Base-by-base conservation (phyloP, 1,140 invertebrate species). In the Teleopsis dalmanni region DNA sequence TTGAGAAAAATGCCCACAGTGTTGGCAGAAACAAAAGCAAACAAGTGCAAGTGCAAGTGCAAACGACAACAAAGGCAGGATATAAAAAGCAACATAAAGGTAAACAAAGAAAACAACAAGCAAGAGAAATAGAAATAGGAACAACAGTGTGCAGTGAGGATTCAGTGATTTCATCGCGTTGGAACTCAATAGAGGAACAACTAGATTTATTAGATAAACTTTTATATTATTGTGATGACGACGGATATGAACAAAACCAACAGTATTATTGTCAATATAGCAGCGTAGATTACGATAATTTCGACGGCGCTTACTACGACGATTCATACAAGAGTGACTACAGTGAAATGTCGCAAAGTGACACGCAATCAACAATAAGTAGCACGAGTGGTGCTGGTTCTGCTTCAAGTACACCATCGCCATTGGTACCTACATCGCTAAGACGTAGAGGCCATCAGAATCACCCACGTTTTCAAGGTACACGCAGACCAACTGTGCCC, bases 401-500 rank as follows among this genome's bases (percentile, higher is more conserved):
- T 33, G 36, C 35, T 31, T 40, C 41, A 16, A 46, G 45, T 16
- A 22, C 23, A 34, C 25, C 58, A 6, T 54, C 73, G 75, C 74
- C 70, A 70, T 66, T 62, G 69, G 74, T 68, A 72, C 73, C 65
- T 75, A 68, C 53, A 57, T 71, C 76, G 68, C 71, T 76, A 47
- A 80, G 76, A 71, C 81, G 84, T 66, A 81, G 84, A 67, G 84
- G 84, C 47, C 85, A 87, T 65, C 85, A 87, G 71, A 84, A 87
- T 72, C 85, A 87, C 75, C 83, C 80, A 55, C 76, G 80, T 25
- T 75, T 76, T 52, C 55, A 72, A 36, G 74, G 75, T 41, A 70
- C 57, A 43, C 60, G 75, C 36, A 60, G 67, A 58, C 72, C 67
- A n/a, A 62, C 64, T 52, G 51, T 56, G 18, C 59, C 58, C 25